Evolutionary conservation across 1,140 invertebrate genomes (phyloP).

Genomic region (Anastrepha obliqua): DNA sequence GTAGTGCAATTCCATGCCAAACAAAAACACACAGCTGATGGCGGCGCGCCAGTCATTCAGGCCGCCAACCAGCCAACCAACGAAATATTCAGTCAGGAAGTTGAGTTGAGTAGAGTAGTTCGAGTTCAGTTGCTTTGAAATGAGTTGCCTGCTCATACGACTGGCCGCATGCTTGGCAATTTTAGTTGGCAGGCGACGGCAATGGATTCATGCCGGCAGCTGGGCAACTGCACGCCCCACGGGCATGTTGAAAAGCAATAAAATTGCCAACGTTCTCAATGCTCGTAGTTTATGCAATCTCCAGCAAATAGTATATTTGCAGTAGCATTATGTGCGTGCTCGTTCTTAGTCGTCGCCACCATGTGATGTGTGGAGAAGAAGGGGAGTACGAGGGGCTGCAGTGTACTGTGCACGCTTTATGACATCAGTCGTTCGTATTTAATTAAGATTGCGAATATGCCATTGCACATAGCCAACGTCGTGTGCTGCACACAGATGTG

Average conservation of each 20-base stretch:
- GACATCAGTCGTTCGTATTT: slow-evolving; percentile 45
- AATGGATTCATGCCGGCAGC: background rate
- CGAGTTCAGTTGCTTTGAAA: background rate
- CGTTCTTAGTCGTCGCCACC: background rate
- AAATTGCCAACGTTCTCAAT: background rate
- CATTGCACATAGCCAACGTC: background rate
- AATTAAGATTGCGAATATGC: slow-evolving; percentile 41
- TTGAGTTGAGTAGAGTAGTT: background rate
- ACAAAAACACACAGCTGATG: slow-evolving; percentile 19
- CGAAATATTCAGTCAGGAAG: background rate
- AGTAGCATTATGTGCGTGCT: slow-evolving; percentile 18
- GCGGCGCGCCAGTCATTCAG: background rate
- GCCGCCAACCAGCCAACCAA: background rate
- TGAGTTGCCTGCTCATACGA: background rate
- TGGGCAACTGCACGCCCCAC: background rate
- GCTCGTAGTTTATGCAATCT: background rate
- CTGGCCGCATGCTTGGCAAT: background rate
- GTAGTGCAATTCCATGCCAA: slow-evolving; percentile 11
- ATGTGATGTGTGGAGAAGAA: background rate
- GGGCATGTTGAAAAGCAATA: slow-evolving; percentile 31
- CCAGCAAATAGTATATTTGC: background rate
- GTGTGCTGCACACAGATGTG: background rate
- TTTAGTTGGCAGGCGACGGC: background rate
- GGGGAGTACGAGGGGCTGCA: background rate
- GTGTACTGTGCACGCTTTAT: slow-evolving; percentile 11